phyloP scores from a whole-genome alignment of 1,140 invertebrate genomes.

The Orchestia grillus region DNA sequence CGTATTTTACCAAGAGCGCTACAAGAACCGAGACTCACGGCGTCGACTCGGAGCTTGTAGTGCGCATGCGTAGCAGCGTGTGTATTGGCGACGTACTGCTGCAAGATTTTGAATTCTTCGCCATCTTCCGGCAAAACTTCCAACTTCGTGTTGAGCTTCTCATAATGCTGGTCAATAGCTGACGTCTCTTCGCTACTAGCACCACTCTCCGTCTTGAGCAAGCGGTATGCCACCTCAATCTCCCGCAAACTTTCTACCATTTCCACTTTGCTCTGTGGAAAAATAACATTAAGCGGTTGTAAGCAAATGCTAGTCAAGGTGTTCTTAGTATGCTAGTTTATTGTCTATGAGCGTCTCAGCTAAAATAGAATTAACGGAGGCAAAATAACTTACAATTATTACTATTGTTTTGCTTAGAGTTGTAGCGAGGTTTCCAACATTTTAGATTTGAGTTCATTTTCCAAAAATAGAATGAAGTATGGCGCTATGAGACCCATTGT shows the following conservation, averaged over 20 bases:
- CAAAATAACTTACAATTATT: neutral
- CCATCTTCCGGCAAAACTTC: constrained; percentile 79
- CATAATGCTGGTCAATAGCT: constrained; percentile 89
- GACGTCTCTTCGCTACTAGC: constrained; percentile 74
- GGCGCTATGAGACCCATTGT: neutral
- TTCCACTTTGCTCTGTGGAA: constrained; percentile 80
- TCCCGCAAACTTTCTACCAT: constrained; percentile 94
- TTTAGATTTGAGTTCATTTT: neutral
- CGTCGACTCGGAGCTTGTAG: constrained; percentile 83
- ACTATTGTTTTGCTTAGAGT: neutral
- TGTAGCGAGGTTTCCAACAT: neutral
- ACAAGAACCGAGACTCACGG: constrained; percentile 72
- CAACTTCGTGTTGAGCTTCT: constrained; percentile 89
- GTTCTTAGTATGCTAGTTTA: neutral
- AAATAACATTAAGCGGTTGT: no score
- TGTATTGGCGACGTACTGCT: constrained; percentile 87
- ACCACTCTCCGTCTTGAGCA: constrained; percentile 77
- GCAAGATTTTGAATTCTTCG: constrained; percentile 83
- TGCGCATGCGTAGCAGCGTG: constrained; percentile 86
- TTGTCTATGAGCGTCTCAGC: neutral
- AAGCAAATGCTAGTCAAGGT: no score
- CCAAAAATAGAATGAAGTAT: neutral
- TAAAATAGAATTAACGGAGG: neutral
- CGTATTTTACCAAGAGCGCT: neutral
- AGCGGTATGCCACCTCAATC: constrained; percentile 93